Base-by-base conservation (phyloP, 1,140 invertebrate species). In the Diplogasteroides magnus region DNA sequence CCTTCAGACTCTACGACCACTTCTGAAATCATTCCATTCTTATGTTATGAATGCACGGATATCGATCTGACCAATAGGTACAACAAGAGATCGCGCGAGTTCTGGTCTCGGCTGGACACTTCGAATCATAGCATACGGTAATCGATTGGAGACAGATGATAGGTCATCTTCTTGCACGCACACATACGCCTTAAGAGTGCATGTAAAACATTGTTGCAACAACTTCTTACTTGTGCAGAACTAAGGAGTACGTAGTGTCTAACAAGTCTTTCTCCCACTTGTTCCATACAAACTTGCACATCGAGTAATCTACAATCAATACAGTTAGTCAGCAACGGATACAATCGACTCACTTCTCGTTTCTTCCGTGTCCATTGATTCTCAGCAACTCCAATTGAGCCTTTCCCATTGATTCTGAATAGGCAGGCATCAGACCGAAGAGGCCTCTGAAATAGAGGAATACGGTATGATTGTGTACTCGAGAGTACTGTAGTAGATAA, bases 351-450 rank as follows among this genome's bases (percentile, higher is more conserved):
- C 37, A 64, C 61, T 62, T 64, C 28, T 72, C 70, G 3, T 31
- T 25, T 13, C 59, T 32, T 14, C 60, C 63, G 26, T 60, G 67
- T 14, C 70, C 70, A 31, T 72, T 72, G 48, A 72, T 72, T 37
- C 70, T 29, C 14, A 72, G 57, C 23, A 72, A 27, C 27, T 72
- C 70, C 70, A 67, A 61, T 29, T 72, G 70, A 25, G 70, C 70
- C 29, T 62, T 61, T 27, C 64, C 70, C n/a, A 67, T 19, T 1
- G 62, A 37, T 2, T 60, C 15, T 29, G 57, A 61, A 37, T 72
- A 72, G 0, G 64, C 11, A 26, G 70, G 70, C 1, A 72, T 23
- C 6, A 72, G 65, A 55, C 63, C 60, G 57, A 67, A 65, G 1
- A 72, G 29, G 31, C 67, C 65, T 6, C 64, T 48, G 6, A n/a